Evolutionary conservation across 2,113 vertebrate genomes (phyloP).

Genomic region (Climacteris rufus): DNA sequence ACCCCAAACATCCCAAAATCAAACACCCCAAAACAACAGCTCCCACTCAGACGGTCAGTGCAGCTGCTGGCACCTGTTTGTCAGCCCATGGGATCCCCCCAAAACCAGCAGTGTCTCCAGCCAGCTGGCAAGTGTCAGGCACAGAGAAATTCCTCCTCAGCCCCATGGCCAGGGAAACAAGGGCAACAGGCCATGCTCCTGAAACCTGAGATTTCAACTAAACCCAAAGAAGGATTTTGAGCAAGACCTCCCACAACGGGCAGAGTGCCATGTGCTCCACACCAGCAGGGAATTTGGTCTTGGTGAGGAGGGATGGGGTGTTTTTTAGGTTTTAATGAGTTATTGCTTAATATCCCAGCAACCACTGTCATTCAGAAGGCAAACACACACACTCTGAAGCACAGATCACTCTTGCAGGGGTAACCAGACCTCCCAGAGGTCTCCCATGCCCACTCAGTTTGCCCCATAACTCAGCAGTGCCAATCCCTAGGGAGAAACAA

Average conservation of each 20-base stretch:
- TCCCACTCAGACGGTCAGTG: accelerated
- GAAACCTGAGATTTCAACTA: conserved; percentile 18
- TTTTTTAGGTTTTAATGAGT: neutral
- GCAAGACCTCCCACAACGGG: neutral
- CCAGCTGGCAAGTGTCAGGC: conserved; percentile 1
- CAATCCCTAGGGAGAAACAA: neutral
- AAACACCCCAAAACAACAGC: too few species aligned
- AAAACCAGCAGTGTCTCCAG: neutral
- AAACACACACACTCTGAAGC: neutral
- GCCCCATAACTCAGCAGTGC: neutral
- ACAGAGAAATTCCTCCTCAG: neutral
- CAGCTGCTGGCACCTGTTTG: neutral
- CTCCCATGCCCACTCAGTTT: neutral
- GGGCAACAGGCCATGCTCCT: neutral
- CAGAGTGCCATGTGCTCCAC: neutral
- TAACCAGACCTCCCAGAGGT: neutral
- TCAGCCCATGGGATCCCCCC: neutral
- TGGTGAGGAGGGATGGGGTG: neutral
- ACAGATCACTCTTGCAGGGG: neutral
- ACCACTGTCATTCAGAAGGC: neutral
- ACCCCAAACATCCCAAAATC: neutral
- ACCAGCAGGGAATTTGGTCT: neutral
- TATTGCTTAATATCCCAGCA: neutral
- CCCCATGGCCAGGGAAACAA: neutral
- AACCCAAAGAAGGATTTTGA: neutral